Percentiles rank a stretch among this genome's conserved stretches.
Conservation (phyloP, 2,888 invertebrate genomes). For the Pollenia angustigena region DNA sequence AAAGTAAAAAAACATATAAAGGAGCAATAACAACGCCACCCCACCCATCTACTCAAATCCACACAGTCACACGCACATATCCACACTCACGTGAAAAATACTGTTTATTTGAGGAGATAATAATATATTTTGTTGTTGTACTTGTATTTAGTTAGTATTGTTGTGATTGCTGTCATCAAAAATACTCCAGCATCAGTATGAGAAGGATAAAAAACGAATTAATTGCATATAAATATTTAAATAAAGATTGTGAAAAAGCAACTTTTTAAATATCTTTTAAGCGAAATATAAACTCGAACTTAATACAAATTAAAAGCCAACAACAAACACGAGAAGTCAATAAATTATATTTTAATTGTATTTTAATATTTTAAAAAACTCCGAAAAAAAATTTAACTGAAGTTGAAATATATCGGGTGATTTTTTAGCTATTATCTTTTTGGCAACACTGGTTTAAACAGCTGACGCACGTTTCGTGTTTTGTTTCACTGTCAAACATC, state of each 20-base stretch:
- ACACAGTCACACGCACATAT: background rate
- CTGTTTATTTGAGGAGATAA: conserved; percentile 17
- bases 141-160: conserved; percentile 11
- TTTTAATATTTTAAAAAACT: background rate
- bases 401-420: no score
- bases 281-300: conserved; percentile 4
- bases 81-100: background rate
- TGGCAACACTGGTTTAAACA: no score
- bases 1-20: conserved; percentile 7
- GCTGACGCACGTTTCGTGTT: no score
- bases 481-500: no score
- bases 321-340: conserved; percentile 26
- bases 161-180: background rate
- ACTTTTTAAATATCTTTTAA: conserved; percentile 23
- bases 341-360: conserved; percentile 11
- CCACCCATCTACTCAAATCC: background rate
- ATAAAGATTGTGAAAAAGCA: conserved; percentile 4
- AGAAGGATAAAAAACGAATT: conserved; percentile 26
- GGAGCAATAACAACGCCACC: background rate
- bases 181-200: background rate
- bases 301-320: conserved; percentile 23
- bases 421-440: no score
- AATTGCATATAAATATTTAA: conserved; percentile 50
- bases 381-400: no score
- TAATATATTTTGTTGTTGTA: conserved; percentile 8